Evolutionary conservation across 2,113 vertebrate genomes (phyloP), one percentile per base, ranked within the genome.

Genomic region (Dasyurus viverrinus): DNA sequence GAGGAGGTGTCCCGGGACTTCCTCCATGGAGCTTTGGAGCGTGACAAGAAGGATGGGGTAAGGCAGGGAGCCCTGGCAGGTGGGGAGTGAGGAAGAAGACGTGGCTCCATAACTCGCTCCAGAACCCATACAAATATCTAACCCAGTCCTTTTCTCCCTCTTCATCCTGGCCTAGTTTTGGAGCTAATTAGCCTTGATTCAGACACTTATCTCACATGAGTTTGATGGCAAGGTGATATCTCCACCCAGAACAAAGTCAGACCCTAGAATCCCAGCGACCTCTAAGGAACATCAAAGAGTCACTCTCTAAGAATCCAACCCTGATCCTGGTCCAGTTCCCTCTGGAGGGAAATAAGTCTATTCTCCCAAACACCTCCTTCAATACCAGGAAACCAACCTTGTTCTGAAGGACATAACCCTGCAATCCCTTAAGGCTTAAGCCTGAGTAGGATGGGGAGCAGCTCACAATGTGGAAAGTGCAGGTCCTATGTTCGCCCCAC

Each of bases 21-120:
- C 97, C 98, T 99, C 93, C 99, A 99, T 0, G 99, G 99, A 6
- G 99, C 99, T 0, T 98, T 99, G 98, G 99, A 99, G 97, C 98
- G 99, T 90, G 99, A 99, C 98, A 99, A 99, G 98, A 99, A 99
- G 98, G 99, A 99, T 8, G 99, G 99, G 99, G 99, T 99, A 98
- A 97, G 99, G 76, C 1, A 60, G 22, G 14, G 10, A 6, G 19
- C 30, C 24, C 1, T 3, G 12, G 5, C 89, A 42, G 16, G 53
- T 54, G 90, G 42, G 52, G 52, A 5, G 23, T 10, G 42, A 26
- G 91, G n/a, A 53, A 7, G 30, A 84, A 84, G 19, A 19, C 23
- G n/a, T 42, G 68, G 68, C 14, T 68, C 60, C 30, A 12, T 19
- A 14, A 54, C 42, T 23, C 54, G 8, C 8, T 6, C 54, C 46